Conservation (phyloP, 2,888 invertebrate species). For the Lasioglossum malachurum region DNA sequence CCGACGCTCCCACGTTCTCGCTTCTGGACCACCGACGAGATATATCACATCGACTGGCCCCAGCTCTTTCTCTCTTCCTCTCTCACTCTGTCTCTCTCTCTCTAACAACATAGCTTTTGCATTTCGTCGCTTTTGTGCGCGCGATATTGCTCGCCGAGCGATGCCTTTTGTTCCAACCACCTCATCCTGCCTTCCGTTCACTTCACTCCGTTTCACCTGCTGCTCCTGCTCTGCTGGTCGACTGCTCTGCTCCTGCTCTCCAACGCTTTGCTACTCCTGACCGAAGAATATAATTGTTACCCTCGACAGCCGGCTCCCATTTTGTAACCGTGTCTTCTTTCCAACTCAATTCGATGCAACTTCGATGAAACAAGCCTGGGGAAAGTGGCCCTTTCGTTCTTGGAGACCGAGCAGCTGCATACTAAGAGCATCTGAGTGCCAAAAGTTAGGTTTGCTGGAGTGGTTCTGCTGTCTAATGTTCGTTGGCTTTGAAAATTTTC, state of each 20-base stretch:
- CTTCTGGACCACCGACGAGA: no score
- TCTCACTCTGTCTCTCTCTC: background rate
- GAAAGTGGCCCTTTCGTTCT: background rate
- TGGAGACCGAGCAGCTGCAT: background rate
- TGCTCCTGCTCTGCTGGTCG: background rate
- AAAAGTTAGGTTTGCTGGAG: background rate
- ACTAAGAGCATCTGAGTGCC: background rate
- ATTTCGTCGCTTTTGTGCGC: background rate
- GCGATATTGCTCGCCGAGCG: conserved; percentile 14
- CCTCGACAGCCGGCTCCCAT: background rate
- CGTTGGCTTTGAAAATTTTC: no score
- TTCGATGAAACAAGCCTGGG: background rate
- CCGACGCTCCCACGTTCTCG: background rate
- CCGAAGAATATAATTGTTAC: conserved; percentile 1
- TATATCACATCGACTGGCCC: background rate
- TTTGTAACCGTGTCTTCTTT: background rate
- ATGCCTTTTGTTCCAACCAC: background rate
- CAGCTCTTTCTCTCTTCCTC: background rate
- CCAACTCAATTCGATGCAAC: background rate
- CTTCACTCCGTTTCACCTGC: background rate
- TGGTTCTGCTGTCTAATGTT: no score
- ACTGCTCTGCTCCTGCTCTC: background rate
- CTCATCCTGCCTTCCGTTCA: background rate
- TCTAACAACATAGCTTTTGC: background rate
- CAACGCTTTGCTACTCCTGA: background rate